Evolutionary conservation across 2,888 invertebrate genomes (phyloP).

Genomic region (Spialia ferax): DNA sequence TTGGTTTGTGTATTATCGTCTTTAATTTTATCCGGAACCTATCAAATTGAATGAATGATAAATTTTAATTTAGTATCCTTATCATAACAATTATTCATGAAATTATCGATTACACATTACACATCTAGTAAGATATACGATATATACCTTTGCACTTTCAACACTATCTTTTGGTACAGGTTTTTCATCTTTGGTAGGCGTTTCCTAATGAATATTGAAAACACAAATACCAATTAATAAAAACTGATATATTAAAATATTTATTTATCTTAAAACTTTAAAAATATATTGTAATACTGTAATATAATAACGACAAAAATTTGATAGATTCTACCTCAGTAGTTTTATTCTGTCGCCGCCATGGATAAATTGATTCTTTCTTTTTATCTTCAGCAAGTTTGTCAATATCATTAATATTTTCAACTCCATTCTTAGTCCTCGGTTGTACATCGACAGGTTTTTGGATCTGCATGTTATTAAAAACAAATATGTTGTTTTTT

Average conservation of each 20-base stretch:
- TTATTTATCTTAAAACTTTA: background rate
- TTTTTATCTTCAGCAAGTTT: constrained; percentile 36
- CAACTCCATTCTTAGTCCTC: constrained; percentile 34
- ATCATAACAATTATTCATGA: background rate
- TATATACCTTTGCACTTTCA: constrained; percentile 18
- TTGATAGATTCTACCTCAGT: constrained; percentile 43
- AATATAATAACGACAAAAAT: background rate
- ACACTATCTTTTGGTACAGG: constrained; percentile 10
- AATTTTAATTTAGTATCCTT: background rate
- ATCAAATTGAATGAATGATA: background rate
- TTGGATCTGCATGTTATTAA: constrained; percentile 17
- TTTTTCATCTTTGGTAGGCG: constrained; percentile 10
- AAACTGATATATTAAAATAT: too few species aligned
- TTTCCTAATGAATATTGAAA: constrained; percentile 10
- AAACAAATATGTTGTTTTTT: background rate
- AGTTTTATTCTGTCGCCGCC: constrained; percentile 48
- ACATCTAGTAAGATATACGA: background rate
- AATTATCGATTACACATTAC: background rate
- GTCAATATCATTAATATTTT: constrained; percentile 35
- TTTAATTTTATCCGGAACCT: constrained; percentile 1
- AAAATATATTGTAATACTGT: background rate
- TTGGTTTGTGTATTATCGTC: constrained; percentile 52
- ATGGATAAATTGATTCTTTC: constrained; percentile 44
- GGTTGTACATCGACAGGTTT: constrained; percentile 15
- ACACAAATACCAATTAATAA: background rate